phyloP scores from a whole-genome alignment of 2,888 invertebrate genomes.

The Callyntrura sp. region DNA sequence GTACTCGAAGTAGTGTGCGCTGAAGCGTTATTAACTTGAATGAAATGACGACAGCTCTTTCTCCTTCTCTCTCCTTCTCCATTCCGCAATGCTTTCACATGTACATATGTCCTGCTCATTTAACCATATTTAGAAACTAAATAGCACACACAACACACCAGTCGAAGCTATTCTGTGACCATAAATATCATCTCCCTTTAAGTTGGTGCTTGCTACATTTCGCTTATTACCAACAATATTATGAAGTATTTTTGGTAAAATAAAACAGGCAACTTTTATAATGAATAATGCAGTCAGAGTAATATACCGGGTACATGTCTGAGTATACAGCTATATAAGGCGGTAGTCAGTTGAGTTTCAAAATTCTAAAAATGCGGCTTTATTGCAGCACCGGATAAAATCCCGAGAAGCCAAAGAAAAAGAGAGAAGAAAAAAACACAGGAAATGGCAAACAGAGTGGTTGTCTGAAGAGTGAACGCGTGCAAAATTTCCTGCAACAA shows the following conservation, averaged over 20 bases:
- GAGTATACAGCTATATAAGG: too few species aligned
- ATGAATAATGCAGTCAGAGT: slow-evolving; percentile 17
- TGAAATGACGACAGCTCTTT: slow-evolving; percentile 28
- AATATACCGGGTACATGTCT: too few species aligned
- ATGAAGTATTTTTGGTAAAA: slow-evolving; percentile 18
- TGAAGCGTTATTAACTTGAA: slow-evolving; percentile 44
- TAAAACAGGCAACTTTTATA: neutral
- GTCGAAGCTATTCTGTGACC: too few species aligned
- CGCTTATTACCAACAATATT: neutral
- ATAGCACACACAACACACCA: neutral
- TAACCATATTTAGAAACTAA: slow-evolving; percentile 26
- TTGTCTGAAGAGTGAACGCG: slow-evolving; percentile 44
- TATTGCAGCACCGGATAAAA: neutral
- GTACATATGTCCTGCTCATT: slow-evolving; percentile 18
- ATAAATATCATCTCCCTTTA: neutral
- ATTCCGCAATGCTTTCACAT: neutral
- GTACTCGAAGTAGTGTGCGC: neutral
- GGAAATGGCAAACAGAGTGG: slow-evolving; percentile 38
- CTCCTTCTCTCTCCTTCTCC: slow-evolving; percentile 17
- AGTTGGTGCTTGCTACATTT: neutral
- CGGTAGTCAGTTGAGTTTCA: neutral
- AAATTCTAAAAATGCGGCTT: neutral
- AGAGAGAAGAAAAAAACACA: neutral
- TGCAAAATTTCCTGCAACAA: slow-evolving; percentile 30
- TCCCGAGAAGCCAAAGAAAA: neutral